A percentile compares a stretch with the other conserved stretches of the same genome.
Conservation (phyloP, 2,113 vertebrate species). For the Planiliza haematocheilus region DNA sequence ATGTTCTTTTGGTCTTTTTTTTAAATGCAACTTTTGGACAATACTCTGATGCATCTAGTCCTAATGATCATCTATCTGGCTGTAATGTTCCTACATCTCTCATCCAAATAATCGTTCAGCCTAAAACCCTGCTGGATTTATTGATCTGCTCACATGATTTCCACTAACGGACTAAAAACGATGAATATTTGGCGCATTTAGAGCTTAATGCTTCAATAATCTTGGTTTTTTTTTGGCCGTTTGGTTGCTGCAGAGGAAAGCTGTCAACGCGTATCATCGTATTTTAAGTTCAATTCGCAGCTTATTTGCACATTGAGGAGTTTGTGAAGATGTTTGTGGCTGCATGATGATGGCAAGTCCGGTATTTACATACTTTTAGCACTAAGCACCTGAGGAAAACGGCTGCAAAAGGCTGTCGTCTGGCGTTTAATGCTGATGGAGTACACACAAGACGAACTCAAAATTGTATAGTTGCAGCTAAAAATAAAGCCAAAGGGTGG, state of each 20-base stretch:
- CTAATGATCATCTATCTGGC: slow-evolving; percentile 1
- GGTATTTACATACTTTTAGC: no score
- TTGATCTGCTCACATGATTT: background rate
- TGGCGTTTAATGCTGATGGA: background rate
- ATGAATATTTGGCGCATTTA: no score
- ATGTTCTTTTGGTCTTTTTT: background rate
- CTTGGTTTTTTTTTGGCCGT: no score
- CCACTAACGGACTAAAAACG: background rate
- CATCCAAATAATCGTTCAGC: background rate
- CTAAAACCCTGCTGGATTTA: background rate
- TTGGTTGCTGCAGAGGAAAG: no score
- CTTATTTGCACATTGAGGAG: no score
- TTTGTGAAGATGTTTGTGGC: no score
- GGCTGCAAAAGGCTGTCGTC: background rate
- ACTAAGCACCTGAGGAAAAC: background rate
- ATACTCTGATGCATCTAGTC: background rate
- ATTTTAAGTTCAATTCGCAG: no score
- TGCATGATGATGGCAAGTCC: no score
- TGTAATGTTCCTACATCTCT: background rate
- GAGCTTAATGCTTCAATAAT: no score
- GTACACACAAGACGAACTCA: background rate
- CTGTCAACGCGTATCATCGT: no score
- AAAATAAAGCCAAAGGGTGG: no score
- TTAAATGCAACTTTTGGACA: background rate
- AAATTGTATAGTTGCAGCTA: no score